Conservation (phyloP, 1,140 invertebrate genomes). For the Argopecten irradians region DNA sequence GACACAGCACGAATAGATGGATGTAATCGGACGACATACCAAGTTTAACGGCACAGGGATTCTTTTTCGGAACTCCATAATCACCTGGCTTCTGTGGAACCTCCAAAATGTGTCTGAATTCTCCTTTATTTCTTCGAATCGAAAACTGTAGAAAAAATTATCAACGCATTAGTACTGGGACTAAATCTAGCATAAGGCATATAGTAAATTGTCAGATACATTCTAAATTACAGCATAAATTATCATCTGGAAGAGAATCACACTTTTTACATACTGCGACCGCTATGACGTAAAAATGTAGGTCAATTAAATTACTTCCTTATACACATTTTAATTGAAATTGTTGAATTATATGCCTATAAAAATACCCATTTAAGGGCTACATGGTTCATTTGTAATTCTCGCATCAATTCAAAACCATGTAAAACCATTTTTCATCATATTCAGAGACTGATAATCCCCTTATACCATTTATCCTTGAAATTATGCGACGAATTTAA, state of each 20-base stretch:
- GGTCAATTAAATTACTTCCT: not conserved
- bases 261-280: not conserved
- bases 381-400: too few species aligned
- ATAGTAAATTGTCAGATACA: not conserved
- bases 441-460: too few species aligned
- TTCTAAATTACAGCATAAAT: not conserved
- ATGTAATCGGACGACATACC: not conserved
- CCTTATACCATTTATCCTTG: too few species aligned
- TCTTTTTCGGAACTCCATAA: slow-evolving; percentile 21
- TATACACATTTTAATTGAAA: too few species aligned
- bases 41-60: slow-evolving; percentile 22
- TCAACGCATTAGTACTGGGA: too few species aligned
- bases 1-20: not conserved
- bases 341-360: too few species aligned
- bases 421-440: too few species aligned
- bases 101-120: slow-evolving; percentile 27
- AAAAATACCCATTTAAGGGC: too few species aligned
- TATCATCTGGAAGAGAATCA: not conserved
- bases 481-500: too few species aligned
- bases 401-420: too few species aligned
- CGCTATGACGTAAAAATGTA: not conserved
- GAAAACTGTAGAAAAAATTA: slow-evolving; percentile 1
- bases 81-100: not conserved
- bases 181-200: not conserved
- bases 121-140: slow-evolving; percentile 27